Evolutionary conservation across 2,888 invertebrate genomes (phyloP), one percentile per base, ranked within the genome.

Genomic region (Galeruca laticollis): DNA sequence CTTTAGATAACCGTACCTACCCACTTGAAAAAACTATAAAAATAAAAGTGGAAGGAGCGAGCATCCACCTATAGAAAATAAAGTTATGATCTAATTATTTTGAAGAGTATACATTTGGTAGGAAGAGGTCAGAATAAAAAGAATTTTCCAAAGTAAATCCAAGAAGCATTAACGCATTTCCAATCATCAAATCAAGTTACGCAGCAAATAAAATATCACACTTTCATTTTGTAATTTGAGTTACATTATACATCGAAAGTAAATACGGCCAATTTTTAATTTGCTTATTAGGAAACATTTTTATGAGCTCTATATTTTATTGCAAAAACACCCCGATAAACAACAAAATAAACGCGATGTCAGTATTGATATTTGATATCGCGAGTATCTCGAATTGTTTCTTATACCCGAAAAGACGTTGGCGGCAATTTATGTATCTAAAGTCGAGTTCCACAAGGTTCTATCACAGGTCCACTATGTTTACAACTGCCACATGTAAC

Each of bases 291-390:
- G 70, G 60, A 51, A 70, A 68, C 60, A 64, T 51, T 60, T 59
- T 59, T 54, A 57, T 69, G 69, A 71, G 69, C 68, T 69, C 62
- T 51, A 64, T 63, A 60, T 57, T 70, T 75, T 78, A 78, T 80
- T 80, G 80, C 80, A 80, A 74, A 77, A 78, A 77, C 76, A 78
- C 75, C 80, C 80, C 79, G 73, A 70, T 68, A 60, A 47, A 47
- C 47, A 18, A 65, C 57, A 20, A n/a, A 62, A 37, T 31, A 43
- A 47, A 20, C 20, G 59, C 61, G 31, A 59, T 40, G 18, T 49
- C 52, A 20, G n/a, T 37, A 40, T 11, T 15, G 2, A 33, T 8
- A 26, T 35, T 33, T 37, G 51, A 61, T 54, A 52, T 60, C 49
- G 33, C 63, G 40, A 52, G 54, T 52, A 68, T 35, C 15, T 54